Evolutionary conservation across 1,140 invertebrate genomes (phyloP), one percentile per base, ranked within the genome.

Genomic region (Chymomyza costata): DNA sequence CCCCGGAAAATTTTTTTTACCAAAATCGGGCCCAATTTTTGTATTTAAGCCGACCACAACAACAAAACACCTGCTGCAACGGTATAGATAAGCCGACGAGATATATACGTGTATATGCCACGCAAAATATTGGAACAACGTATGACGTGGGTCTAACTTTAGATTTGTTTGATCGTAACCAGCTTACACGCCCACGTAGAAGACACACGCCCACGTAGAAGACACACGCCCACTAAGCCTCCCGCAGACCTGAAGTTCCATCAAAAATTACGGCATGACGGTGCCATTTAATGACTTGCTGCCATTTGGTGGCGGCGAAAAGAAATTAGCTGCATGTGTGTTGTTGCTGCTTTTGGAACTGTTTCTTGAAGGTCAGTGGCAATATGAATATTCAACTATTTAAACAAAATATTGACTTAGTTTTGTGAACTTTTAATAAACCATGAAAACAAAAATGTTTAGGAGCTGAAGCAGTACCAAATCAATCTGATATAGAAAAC

Each of bases 401-500:
- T 38, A n/a, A n/a, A 15, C 46, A 40, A 40, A 47, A 41, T 32
- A 47, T 47, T 18, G 19, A 45, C 21, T 31, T 17, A n/a, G 14
- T 35, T 21, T 48, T 11, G 1, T 28, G 25, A 40, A 21, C 15
- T 51, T 31, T 21, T 47, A 53, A 18, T 43, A 54, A 56, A 61
- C 62, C n/a, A n/a, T n/a, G n/a, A n/a, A n/a, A n/a, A n/a, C n/a
- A n/a, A n/a, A n/a, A n/a, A n/a, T n/a, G n/a, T n/a, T n/a, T 28
- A 85, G 62, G 87, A 84, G 56, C 78, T 90, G 92, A 90, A 85
- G 88, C 90, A 68, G 88, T 90, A 52, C 87, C 90, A 21, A 89
- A 89, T 63, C 90, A 90, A 63, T 88, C 89, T 19, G 96, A 98
- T 86, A 91, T 99, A 34, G 92, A 97, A 68, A 93, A 92, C 78